Base-by-base conservation (phyloP, 1,140 invertebrate genomes). In the Macrobrachium rosenbergii region DNA sequence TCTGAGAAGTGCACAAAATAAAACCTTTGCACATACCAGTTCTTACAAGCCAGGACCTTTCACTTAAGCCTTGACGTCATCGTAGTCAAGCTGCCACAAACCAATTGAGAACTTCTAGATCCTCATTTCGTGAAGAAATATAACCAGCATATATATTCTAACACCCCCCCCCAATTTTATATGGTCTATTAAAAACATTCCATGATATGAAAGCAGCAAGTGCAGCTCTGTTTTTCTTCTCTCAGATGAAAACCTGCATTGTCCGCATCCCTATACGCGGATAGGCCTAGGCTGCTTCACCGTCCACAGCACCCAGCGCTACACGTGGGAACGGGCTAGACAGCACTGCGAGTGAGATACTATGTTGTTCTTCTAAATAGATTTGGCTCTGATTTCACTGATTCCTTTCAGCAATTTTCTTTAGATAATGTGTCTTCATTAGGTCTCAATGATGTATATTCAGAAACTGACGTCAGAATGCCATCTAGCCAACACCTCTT, bases 211-310 rank as follows among this genome's bases (percentile, higher is more conserved):
- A 72, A 72, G 0, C 21, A 28, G 12, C 14, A 14, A 23, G 7
- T 5, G 0, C 7, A 72, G 23, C 69, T 0, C 17, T 72, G 21
- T 14, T 28, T 52, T 5, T 52, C 12, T 52, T 45, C 2, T 45
- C 43, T 17, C 28, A 75, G 73, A 52, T 45, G 60, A 80, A 37
- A 43, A 28, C 6, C 11, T 63, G 11, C 58, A 80, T 12, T 80
- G 78, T 37, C 78, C 78, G 11, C 60, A 80, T 19, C 78, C 78
- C 12, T 80, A 63, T 23, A 63, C 60, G 37, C 59, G 62, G 5
- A 80, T 80, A 12, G 78, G 78, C 28, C 6, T 45, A 6, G 78
- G 78, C 6, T 80, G 78, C 60, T 80, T 80, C 60, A 64, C 78
- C 60, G 23, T 80, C 28, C 78, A 80, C 37, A 62, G 58, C 6